These are phyloP conservation scores for Hoplostethus atlanticus DNA, from an alignment of 2,797 vertebrate genomes.

Conservation along the genomic window DNA sequence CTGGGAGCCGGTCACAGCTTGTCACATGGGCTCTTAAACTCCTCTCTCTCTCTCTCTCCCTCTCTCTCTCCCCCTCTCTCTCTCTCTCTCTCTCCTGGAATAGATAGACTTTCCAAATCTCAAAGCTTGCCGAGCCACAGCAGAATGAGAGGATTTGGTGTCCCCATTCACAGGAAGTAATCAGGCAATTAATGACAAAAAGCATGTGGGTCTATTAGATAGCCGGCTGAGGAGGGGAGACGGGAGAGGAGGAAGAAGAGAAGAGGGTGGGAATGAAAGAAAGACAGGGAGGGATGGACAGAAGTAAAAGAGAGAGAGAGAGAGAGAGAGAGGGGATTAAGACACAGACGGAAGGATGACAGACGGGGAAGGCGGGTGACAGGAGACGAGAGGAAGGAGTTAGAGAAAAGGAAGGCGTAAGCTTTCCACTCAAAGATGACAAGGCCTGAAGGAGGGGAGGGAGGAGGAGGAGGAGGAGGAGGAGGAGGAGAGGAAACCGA, in stretches of 20 bases:
- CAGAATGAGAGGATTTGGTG: constrained; percentile 84
- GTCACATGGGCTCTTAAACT: constrained; percentile 74
- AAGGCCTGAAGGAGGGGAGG: constrained; percentile 47
- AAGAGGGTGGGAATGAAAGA: constrained; percentile 21
- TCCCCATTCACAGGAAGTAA: constrained; percentile 82
- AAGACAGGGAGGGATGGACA: background rate
- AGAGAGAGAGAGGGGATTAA: constrained; percentile 58
- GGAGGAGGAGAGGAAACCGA: constrained; percentile 33
- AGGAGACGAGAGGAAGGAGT: constrained; percentile 49
- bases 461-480: constrained; percentile 31
- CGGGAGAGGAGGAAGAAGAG: background rate
- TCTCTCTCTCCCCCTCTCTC: constrained; percentile 25
- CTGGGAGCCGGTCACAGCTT: constrained; percentile 70
- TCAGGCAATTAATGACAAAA: constrained; percentile 88
- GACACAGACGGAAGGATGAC: constrained; percentile 65
- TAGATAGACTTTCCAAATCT: constrained; percentile 76
- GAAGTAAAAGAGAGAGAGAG: constrained; percentile 15
- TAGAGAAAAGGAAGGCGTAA: constrained; percentile 66
- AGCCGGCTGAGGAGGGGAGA: constrained; percentile 49
- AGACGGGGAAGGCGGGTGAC: constrained; percentile 58
- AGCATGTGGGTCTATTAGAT: constrained; percentile 82
- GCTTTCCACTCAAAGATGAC: constrained; percentile 59
- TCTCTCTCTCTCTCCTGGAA: constrained; percentile 55
- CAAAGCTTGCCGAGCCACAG: constrained; percentile 68
- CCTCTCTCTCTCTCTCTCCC: constrained; percentile 21